Base-by-base conservation (phyloP, 2,888 invertebrate genomes). In the Trichogramma evanescens region DNA sequence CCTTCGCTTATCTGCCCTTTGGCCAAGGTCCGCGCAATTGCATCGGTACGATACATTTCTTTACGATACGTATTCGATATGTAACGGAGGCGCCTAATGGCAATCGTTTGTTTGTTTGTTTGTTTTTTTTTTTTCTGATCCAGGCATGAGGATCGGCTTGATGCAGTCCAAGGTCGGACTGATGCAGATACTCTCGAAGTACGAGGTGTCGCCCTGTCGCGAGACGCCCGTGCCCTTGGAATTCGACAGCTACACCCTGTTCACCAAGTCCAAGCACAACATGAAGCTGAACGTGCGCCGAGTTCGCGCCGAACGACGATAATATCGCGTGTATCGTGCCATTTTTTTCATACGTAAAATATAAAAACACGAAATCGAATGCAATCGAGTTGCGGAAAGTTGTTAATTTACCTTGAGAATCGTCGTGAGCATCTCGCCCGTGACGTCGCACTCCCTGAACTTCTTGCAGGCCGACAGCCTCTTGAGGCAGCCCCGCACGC, bases 401-500 rank as follows among this genome's bases (percentile, higher is more conserved):
- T 26, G 2, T 3, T 26, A 38, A 63, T 40, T 51, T 54, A 74
- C 67, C 67, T 71, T 76, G 40, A 74, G 66, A 62, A 86, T 80
- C 41, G 83, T 82, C 46, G 80, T 78, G 62, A 88, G 73, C 53
- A 82, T 72, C 40, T 80, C 78, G 13, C 82, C 76, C 39, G 81
- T 81, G 8, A 88, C 83, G 53, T 80, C 82, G 0, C 78, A 78
- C 39, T 82, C 79, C 0, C 80, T 78, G 69, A 88, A 88, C 68
- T 86, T 86, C 65, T 83, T 85, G 0, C 86, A 74, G 65, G 78
- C 78, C 2, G 86, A 78, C 10, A 89, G 73, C 71, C 80, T 83
- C 68, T 84, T 87, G 39, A 89, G 79, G 46, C 84, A 83, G 66
- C 81, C 79, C 63, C 85, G 80, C 1, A 89, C 78, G 71, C 87